phyloP scores from a whole-genome alignment of 1,140 invertebrate genomes.

The Aphaenogaster ashmeadi region DNA sequence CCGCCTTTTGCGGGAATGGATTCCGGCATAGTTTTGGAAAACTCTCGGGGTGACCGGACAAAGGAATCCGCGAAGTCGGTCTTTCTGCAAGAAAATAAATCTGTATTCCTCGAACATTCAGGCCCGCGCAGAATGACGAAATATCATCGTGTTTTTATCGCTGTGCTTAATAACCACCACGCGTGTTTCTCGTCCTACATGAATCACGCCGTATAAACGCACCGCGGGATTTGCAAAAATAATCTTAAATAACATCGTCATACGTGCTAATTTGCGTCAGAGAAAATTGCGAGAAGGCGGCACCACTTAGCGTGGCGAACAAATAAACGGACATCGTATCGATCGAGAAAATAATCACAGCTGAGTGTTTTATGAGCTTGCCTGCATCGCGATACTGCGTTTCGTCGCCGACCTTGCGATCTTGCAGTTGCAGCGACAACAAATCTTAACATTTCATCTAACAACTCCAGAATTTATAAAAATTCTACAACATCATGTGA shows the following conservation, averaged over 20 bases:
- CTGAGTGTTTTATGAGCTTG: slow-evolving; percentile 10
- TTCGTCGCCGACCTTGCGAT: not conserved
- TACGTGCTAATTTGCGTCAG: slow-evolving; percentile 58
- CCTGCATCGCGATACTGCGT: slow-evolving; percentile 12
- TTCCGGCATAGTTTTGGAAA: not conserved
- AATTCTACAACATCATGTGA: not conserved
- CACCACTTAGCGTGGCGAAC: slow-evolving; percentile 26
- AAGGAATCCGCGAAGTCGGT: not conserved
- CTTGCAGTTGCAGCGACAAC: not conserved
- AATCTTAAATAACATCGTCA: slow-evolving; percentile 42
- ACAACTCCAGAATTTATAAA: not conserved
- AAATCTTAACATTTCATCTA: not conserved
- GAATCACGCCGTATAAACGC: not conserved
- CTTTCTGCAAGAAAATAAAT: slow-evolving; percentile 2
- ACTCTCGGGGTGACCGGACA: not conserved
- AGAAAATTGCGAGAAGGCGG: slow-evolving; percentile 52
- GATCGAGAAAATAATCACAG: slow-evolving; percentile 44
- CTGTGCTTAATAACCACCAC: not conserved
- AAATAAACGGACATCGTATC: slow-evolving; percentile 51
- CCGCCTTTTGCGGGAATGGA: slow-evolving; percentile 36
- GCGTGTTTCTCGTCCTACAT: not conserved
- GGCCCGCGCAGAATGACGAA: not conserved
- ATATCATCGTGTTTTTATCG: not conserved
- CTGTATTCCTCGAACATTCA: not conserved
- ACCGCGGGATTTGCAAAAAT: slow-evolving; percentile 29